These are phyloP conservation scores for Mylabris phalerata DNA, from an alignment of 1,140 invertebrate genomes.

Conservation along the genomic window DNA sequence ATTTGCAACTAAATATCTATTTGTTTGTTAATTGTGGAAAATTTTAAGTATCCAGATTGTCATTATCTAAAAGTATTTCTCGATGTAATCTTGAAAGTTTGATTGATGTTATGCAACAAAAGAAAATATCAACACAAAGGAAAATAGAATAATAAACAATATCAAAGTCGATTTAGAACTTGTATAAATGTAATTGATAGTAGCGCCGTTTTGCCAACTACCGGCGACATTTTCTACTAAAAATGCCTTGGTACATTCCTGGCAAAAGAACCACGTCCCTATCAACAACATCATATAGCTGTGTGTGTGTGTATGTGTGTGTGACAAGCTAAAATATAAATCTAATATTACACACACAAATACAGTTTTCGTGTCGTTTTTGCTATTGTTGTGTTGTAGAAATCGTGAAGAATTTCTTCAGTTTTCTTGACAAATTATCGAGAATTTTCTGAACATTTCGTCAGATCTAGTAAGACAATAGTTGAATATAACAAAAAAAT, in stretches of 20 bases:
- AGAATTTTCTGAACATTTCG: slow-evolving; percentile 32
- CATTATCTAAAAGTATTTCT: no score
- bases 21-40: no score
- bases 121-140: no score
- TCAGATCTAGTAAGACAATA: slow-evolving; percentile 23
- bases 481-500: not conserved
- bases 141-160: no score
- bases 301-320: not conserved
- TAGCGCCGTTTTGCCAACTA: slow-evolving; percentile 19
- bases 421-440: slow-evolving; percentile 7
- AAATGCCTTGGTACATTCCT: slow-evolving; percentile 27
- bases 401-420: not conserved
- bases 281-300: slow-evolving; percentile 15
- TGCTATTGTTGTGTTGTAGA: not conserved
- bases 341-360: slow-evolving; percentile 17
- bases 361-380: slow-evolving; percentile 22
- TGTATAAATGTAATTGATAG: no score
- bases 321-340: slow-evolving; percentile 33
- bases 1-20: no score
- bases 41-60: no score
- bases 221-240: slow-evolving; percentile 28
- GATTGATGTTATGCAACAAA: no score
- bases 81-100: no score
- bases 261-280: slow-evolving; percentile 39
- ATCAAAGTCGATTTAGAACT: no score